These are phyloP conservation scores for Drosophila sulfurigaster DNA, from an alignment of 1,140 invertebrate species.

Conservation along the genomic window DNA sequence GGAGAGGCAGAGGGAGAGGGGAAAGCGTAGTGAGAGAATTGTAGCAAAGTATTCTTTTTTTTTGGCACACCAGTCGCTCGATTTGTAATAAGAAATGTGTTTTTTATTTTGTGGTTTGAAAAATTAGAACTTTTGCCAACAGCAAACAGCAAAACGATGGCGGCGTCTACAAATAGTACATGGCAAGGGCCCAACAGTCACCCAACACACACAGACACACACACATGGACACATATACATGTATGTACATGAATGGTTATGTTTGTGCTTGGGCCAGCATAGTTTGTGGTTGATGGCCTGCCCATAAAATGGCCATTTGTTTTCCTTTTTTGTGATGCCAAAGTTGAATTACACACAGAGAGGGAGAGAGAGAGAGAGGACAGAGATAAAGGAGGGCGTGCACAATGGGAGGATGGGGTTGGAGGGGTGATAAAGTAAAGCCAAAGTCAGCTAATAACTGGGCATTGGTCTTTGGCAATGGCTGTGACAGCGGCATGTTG, in stretches of 20 bases:
- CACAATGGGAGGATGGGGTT: neutral
- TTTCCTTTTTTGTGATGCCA: slow-evolving; percentile 32
- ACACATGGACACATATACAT: slow-evolving; percentile 1
- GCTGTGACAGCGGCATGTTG: slow-evolving; percentile 35
- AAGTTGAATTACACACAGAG: neutral
- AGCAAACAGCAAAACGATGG: slow-evolving; percentile 61
- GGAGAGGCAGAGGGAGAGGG: neutral
- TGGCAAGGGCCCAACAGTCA: slow-evolving; percentile 63
- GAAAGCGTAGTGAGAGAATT: slow-evolving; percentile 20
- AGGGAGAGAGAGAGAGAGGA: neutral
- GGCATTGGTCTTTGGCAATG: slow-evolving; percentile 46
- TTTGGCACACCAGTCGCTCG: slow-evolving; percentile 68
- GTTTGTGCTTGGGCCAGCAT: slow-evolving; percentile 62
- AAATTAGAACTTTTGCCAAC: slow-evolving; percentile 78
- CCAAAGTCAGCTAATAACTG: slow-evolving; percentile 63
- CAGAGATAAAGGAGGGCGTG: too few relatives aligned
- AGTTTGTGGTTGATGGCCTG: slow-evolving; percentile 74
- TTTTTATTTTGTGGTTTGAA: slow-evolving; percentile 75
- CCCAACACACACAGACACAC: slow-evolving; percentile 33
- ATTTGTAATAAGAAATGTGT: slow-evolving; percentile 78
- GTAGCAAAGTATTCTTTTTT: slow-evolving; percentile 44
- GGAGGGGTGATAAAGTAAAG: neutral
- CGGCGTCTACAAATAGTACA: slow-evolving; percentile 28
- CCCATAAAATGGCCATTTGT: slow-evolving; percentile 76
- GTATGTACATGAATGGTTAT: slow-evolving; percentile 39